These are phyloP conservation scores for Mesocentrotus franciscanus DNA, from an alignment of 53 echinoderm and acorn worm genomes.

Conservation along the genomic window DNA sequence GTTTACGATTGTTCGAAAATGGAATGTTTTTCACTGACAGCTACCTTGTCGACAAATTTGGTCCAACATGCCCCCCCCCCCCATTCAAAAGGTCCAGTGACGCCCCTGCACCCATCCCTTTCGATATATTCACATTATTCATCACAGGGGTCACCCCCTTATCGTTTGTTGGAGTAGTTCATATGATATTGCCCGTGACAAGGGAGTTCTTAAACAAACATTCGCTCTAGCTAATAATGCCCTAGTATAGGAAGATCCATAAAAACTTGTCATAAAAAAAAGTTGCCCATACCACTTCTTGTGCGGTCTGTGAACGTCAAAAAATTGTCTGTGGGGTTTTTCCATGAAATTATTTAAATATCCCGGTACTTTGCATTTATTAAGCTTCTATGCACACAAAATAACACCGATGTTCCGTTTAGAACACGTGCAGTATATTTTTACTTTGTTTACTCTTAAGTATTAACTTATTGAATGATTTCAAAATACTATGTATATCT, in stretches of 20 bases:
- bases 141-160: not conserved
- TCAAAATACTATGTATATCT: no score
- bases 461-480: not conserved
- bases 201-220: slow-evolving; percentile 27
- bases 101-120: not conserved
- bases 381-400: no score
- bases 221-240: not conserved
- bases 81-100: not conserved
- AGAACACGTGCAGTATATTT: no score
- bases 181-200: slow-evolving; percentile 19
- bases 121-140: not conserved
- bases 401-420: no score
- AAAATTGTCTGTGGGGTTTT: not conserved
- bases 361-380: no score
- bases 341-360: no score
- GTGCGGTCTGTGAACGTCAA: slow-evolving; percentile 17
- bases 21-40: no score
- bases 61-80: not conserved
- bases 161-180: slow-evolving; percentile 19
- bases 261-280: slow-evolving; percentile 18
- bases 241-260: not conserved
- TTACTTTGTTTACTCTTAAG: no score
- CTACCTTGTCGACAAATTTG: not conserved
- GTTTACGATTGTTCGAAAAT: no score
- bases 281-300: not conserved